Evolutionary conservation across 2,888 invertebrate species (phyloP).

Genomic region (Chelonus formosanus): DNA sequence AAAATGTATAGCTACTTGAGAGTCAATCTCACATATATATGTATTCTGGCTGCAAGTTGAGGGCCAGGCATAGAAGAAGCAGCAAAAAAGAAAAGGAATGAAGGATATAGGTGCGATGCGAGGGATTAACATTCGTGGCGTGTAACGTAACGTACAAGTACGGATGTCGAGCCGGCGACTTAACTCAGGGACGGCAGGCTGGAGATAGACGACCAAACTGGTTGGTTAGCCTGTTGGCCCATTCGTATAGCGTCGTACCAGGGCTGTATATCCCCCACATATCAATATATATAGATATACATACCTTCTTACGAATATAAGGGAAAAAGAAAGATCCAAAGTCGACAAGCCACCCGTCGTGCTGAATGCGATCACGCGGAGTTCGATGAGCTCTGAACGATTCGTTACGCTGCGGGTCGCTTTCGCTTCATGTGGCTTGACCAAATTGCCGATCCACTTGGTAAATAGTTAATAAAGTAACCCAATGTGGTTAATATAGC

Average conservation of each 20-base stretch:
- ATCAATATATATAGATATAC: not conserved
- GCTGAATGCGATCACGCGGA: conserved; percentile 16
- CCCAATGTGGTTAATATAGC: conserved; percentile 2
- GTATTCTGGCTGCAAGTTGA: no score
- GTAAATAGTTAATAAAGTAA: conserved; percentile 19
- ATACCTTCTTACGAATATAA: not conserved
- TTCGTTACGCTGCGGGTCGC: conserved; percentile 30
- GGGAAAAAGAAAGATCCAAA: conserved; percentile 1
- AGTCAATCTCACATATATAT: no score
- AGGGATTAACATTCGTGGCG: conserved; percentile 51
- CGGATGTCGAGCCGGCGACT: conserved; percentile 36
- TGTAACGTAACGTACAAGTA: conserved; percentile 44
- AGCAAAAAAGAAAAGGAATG: conserved; percentile 14
- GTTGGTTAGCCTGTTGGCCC: conserved; percentile 32
- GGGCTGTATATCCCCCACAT: conserved; percentile 1
- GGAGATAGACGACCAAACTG: conserved; percentile 36
- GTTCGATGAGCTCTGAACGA: conserved; percentile 33
- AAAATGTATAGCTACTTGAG: no score
- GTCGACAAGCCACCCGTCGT: conserved; percentile 26
- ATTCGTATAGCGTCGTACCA: conserved; percentile 22
- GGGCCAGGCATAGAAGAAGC: no score
- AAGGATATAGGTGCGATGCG: conserved; percentile 38
- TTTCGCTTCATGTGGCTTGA: conserved; percentile 21
- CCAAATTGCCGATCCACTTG: conserved; percentile 28
- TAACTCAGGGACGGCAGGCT: conserved; percentile 40